Evolutionary conservation across 2,888 invertebrate genomes (phyloP), one percentile per base, ranked within the genome.

Genomic region (Drosophila pegasa): DNA sequence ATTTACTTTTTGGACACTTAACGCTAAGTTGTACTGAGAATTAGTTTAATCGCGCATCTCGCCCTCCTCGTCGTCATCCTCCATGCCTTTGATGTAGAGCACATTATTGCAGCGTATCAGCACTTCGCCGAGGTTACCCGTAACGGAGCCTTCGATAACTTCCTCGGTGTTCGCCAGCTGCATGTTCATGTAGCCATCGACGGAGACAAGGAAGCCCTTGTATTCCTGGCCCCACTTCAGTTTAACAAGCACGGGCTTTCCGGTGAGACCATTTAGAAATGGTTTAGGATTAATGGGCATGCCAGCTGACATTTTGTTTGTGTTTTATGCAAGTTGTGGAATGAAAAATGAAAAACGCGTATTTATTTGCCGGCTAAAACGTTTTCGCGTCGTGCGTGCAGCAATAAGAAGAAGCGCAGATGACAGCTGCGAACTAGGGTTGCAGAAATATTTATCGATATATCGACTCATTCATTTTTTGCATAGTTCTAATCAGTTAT

Each of bases 221-320:
- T 99, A 99, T 93, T 99, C 99, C 93, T 99, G 99, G 31, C 99
- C 99, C 99, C 99, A 99, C 92, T 99, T 99, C 70, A 99, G 93
- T 93, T 99, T 99, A 2, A 99, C 98, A 92, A 99, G 95, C 40
- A 99, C 98, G 41, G 98, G 96, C 93, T 99, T 99, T 16, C 99
- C 99, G 1, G 99, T 99, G 50, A 99, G 94, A 90, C 97, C 97
- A 94, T 99, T 99, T 58, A 99, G 94, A 93, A 99, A 99, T 71
- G 99, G 99, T 94, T 99, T 99, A 5, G 99, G 99, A 93, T 99
- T 99, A 91, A 99, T 96, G 82, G 98, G 98, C 96, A 98, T 97
- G 93, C 96, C 95, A 92, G 96, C 95, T 91, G 96, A 92, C 91
- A 91, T 91, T 65, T 55, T 90, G 74, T 56, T 48, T 71, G 25